A percentile compares a stretch with the other conserved stretches of the same genome.
Conservation (phyloP, 2,797 vertebrate species). For the Falco naumanni region DNA sequence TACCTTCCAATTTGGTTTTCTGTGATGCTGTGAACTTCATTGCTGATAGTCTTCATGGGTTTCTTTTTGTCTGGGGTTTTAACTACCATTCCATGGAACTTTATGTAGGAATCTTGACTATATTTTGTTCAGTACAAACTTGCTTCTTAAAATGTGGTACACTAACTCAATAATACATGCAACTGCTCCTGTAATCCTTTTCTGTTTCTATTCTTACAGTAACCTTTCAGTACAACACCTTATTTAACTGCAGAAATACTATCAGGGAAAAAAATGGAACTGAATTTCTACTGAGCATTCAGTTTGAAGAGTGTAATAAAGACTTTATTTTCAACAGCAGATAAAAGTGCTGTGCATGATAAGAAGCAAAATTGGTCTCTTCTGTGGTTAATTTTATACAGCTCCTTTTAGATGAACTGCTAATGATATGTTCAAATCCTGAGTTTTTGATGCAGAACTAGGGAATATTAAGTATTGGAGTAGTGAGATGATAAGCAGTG, state of each 20-base stretch:
- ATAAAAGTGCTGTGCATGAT: not conserved
- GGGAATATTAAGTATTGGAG: not conserved
- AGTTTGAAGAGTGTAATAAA: constrained; percentile 13
- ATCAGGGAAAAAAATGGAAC: not conserved
- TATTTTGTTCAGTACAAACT: not conserved
- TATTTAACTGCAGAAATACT: not conserved
- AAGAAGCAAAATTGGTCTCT: constrained; percentile 12
- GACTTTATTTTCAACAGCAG: not conserved
- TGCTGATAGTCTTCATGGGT: not conserved
- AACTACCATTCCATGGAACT: not conserved
- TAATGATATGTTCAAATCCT: not conserved
- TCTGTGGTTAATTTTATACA: constrained; percentile 1
- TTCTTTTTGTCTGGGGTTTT: not conserved
- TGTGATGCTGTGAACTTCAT: not conserved
- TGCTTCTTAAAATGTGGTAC: not conserved
- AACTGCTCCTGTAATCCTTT: not conserved
- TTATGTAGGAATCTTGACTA: not conserved
- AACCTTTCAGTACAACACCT: not conserved
- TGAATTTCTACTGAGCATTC: not conserved
- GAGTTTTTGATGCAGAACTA: not conserved
- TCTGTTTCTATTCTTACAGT: not conserved
- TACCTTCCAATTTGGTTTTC: not conserved
- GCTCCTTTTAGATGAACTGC: not conserved
- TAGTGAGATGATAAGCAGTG: not conserved
- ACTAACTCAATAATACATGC: not conserved